Base-by-base conservation (phyloP, 1,140 invertebrate species). In the Aporrectodea caliginosa region DNA sequence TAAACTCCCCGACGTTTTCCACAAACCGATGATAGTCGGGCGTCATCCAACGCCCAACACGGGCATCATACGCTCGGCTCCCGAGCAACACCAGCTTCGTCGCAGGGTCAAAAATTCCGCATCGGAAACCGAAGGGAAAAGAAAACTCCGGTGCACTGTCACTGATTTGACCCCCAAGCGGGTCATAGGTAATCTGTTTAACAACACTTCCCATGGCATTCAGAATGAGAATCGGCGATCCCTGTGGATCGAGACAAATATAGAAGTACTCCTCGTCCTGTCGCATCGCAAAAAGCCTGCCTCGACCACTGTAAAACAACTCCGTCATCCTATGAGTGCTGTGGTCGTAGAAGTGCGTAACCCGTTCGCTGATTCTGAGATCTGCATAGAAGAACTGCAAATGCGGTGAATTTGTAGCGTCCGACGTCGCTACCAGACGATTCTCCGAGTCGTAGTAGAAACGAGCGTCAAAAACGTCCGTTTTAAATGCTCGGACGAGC, bases 371-470 rank as follows among this genome's bases (percentile, higher is more conserved):
- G 22, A 83, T 71, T 14, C 78, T 74, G 0, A 94, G 93, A 88
- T 98, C 94, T 0, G 94, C 92, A 86, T 99, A 98, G 88, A 97
- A 94, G 88, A 94, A 97, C 85, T 98, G 96, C 0, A 95, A 96
- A 1, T 96, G 91, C 85, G 97, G 96, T n/a, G 94, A 94, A 80
- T 93, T 92, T 12, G 82, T 80, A 81, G 43, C 43, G 84, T 97
- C 94, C 78, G 86, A 83, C 12, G 84, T 94, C 92, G 92, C 94
- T 0, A 95, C 92, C 12, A 98, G 86, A 78, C 96, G 90, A 58
- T 93, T 94, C 77, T 92, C 91, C 78, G 97, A 93, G 84, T 98
- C 96, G 85, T 98, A 98, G 85, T 92, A 93, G 85, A 96, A 98
- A 16, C 30, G 31, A 43, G 94, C 94, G 84, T 96, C 94, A 91